Evolutionary conservation across 2,113 vertebrate species (phyloP).

Genomic region (Phalacrocorax brasilianus): DNA sequence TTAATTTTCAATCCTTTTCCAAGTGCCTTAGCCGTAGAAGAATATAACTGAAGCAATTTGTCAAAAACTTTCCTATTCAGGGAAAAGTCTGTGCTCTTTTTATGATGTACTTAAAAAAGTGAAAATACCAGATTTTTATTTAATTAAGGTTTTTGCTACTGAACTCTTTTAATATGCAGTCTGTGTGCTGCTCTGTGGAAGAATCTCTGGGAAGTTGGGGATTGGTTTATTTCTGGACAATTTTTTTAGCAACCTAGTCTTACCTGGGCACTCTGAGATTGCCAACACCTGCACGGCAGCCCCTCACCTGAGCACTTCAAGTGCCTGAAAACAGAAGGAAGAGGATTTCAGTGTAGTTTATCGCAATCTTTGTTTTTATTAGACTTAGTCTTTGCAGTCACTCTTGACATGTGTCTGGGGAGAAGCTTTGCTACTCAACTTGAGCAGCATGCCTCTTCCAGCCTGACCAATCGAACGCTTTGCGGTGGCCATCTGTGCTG

Average conservation of each 20-base stretch:
- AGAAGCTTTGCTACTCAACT: not conserved
- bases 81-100: not conserved
- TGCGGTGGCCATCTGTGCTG: rapidly evolving
- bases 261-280: not conserved
- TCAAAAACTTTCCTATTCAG: not conserved
- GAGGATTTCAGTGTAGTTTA: not conserved
- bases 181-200: not conserved
- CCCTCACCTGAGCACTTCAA: not conserved
- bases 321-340: not conserved
- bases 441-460: not conserved
- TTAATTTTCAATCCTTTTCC: not conserved
- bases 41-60: not conserved
- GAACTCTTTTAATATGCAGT: not conserved
- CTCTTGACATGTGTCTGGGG: not conserved
- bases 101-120: not conserved
- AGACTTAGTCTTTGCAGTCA: not conserved
- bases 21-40: not conserved
- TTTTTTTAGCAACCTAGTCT: not conserved
- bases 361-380: not conserved
- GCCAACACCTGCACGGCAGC: not conserved
- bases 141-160: not conserved
- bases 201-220: not conserved
- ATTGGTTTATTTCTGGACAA: not conserved
- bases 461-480: rapidly evolving
- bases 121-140: not conserved